phyloP scores from a whole-genome alignment of 2,797 vertebrate genomes.

The Trachurus trachurus region DNA sequence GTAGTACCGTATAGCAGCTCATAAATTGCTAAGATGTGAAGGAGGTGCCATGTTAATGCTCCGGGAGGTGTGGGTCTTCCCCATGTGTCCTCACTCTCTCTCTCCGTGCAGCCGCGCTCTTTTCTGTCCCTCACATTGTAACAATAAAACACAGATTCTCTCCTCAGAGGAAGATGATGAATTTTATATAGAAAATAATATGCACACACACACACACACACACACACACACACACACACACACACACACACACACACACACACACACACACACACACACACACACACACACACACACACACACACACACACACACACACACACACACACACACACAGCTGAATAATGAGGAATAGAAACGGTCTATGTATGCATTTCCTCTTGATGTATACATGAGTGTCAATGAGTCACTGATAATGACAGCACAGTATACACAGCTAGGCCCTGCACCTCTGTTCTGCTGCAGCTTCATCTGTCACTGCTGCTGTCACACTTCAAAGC shows the following conservation, averaged over 20 bases:
- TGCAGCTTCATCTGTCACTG: slow-evolving; percentile 65
- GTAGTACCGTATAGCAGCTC: slow-evolving; percentile 47
- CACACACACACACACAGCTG: neutral
- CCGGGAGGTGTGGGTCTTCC: slow-evolving; percentile 68
- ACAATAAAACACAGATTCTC: slow-evolving; percentile 53
- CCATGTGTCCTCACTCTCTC: slow-evolving; percentile 28
- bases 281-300: neutral
- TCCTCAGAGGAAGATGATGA: neutral
- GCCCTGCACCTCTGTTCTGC: slow-evolving; percentile 55
- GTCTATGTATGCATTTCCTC: slow-evolving; percentile 8
- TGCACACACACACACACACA: too few species aligned
- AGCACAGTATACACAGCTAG: slow-evolving; percentile 50
- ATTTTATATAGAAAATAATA: slow-evolving; percentile 25
- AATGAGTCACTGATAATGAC: slow-evolving; percentile 66
- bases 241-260: neutral
- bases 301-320: too few species aligned
- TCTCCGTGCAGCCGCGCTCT: too few species aligned
- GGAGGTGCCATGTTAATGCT: slow-evolving; percentile 84
- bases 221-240: too few species aligned
- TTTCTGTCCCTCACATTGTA: slow-evolving; percentile 18
- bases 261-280: too few species aligned
- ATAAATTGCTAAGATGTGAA: slow-evolving; percentile 81
- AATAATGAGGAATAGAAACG: slow-evolving; percentile 39
- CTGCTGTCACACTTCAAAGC: slow-evolving; percentile 75
- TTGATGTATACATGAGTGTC: slow-evolving; percentile 45